Base-by-base conservation (phyloP, 2,888 invertebrate species). In the Orthonevra nobilis region DNA sequence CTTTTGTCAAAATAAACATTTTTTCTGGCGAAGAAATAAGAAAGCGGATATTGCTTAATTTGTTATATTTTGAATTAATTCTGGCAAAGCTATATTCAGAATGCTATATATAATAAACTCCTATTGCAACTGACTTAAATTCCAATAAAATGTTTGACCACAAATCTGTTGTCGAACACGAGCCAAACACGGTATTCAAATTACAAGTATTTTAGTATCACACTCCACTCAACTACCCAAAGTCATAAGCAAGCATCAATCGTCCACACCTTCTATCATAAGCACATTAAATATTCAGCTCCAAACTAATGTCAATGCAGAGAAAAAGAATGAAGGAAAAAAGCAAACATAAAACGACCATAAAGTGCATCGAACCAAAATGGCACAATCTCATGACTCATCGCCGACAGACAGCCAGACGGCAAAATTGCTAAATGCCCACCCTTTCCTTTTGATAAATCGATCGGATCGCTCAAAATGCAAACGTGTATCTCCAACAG, bases 361-460 rank as follows among this genome's bases (percentile, higher is more conserved):
- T 66, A 60, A 70, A 72, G 79, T 79, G 79, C 79, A 79, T 64
- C 72, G 72, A 79, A 79, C 79, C 48, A 79, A 79, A 79, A 79
- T 66, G 79, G 79, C 79, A 79, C 79, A 72, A 72, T 66, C 60
- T 40, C 28, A 72, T 79, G 79, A 72, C 34, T 79, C 79, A 79
- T 66, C 61, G 42, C 72, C 79, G 60, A 61, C 79, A 72, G 72
- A 72, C 77, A 66, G 36, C 66, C 66, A 79, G 72, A 72, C 75
- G 72, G 61, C 72, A 14, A 68, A 66, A 61, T 79, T 68, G 66
- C 61, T 79, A 48, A 60, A 72, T 72, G 79, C 66, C 72, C 72
- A 72, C 79, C 72, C 79, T 79, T 66, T 60, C 69, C 72, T 56
- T 72, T 66, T 72, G 79, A 79, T 54, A 72, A 79, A 79, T 79